phyloP scores from a whole-genome alignment of 2,113 vertebrate species.

The Anolis carolinensis region DNA sequence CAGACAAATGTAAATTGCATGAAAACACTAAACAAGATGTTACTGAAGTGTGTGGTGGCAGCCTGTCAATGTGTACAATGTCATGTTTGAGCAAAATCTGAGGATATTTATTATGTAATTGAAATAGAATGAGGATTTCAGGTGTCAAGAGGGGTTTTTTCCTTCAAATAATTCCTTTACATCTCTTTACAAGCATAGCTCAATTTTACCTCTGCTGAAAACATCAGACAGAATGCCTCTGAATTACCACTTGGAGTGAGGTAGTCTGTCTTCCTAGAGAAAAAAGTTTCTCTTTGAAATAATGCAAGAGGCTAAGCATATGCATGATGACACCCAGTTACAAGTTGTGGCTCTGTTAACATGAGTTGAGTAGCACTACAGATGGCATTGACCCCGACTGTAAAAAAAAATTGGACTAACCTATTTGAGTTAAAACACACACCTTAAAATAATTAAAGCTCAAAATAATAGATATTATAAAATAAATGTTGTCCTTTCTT shows the following conservation, averaged over 20 bases:
- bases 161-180: not conserved
- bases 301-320: not conserved
- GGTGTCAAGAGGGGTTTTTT: not conserved
- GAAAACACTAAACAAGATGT: too few relatives aligned
- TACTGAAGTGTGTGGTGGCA: not conserved
- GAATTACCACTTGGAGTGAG: not conserved
- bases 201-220: constrained; percentile 7
- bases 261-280: not conserved
- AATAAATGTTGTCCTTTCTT: not conserved
- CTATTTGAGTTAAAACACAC: not conserved
- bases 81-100: not conserved
- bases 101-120: constrained; percentile 1
- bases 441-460: not conserved
- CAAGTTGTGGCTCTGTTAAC: not conserved
- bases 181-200: constrained; percentile 7
- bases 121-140: not conserved
- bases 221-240: not conserved
- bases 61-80: not conserved
- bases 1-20: too few relatives aligned
- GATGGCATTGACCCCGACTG: not conserved
- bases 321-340: not conserved
- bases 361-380: not conserved
- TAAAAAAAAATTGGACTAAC: not conserved
- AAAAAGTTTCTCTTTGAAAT: constrained; percentile 25
- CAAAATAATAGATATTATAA: not conserved